These are phyloP conservation scores for Bombus waltoni DNA, from an alignment of 1,140 invertebrate species.

Conservation along the genomic window DNA sequence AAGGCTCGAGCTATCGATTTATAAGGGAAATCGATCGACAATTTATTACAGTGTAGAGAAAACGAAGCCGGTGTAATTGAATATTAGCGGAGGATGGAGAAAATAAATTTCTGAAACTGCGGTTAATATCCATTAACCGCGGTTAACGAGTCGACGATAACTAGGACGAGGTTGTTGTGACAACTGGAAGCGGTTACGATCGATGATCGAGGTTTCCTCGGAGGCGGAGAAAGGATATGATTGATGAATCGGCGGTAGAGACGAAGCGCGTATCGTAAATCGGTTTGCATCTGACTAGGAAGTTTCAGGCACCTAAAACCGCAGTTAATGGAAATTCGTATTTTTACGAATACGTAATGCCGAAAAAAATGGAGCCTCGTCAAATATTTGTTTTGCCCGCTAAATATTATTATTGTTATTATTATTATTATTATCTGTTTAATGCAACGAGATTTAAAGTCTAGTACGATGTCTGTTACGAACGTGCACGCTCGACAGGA, in stretches of 20 bases:
- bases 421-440: too few species aligned
- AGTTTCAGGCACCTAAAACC: neutral
- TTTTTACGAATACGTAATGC: too few species aligned
- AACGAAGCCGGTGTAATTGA: neutral
- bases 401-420: too few species aligned
- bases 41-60: neutral
- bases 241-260: neutral
- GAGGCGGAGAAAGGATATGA: neutral
- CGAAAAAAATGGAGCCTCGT: too few species aligned
- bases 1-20: neutral
- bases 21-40: neutral
- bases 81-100: neutral
- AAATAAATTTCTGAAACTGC: slow-evolving; percentile 5
- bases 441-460: too few species aligned
- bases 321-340: too few species aligned
- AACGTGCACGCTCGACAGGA: too few species aligned
- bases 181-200: neutral
- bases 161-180: neutral
- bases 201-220: neutral
- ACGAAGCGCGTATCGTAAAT: neutral
- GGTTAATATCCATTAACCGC: neutral
- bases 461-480: too few species aligned
- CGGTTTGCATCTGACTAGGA: neutral
- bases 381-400: too few species aligned
- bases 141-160: neutral